phyloP scores from a whole-genome alignment of 2,113 vertebrate species.

The Sprattus sprattus region DNA sequence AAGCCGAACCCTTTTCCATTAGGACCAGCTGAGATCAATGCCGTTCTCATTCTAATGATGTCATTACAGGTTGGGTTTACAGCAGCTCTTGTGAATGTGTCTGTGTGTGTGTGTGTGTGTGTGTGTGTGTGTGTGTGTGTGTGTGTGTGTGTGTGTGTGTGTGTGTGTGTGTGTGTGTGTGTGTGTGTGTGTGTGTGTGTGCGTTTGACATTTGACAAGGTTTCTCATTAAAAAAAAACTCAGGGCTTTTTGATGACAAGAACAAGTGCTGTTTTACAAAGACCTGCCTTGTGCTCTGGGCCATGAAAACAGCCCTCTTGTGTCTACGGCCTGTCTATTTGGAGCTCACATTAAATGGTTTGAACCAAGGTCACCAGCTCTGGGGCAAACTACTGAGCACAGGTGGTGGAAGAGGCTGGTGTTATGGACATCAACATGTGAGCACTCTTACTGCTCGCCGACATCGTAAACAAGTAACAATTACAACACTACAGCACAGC shows the following conservation, averaged over 20 bases:
- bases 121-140: constrained; percentile 9
- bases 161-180: constrained; percentile 18
- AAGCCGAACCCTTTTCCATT: constrained; percentile 22
- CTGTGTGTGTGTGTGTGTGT: not conserved
- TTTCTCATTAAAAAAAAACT: constrained; percentile 24
- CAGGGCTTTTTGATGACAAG: constrained; percentile 14
- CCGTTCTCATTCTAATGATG: constrained; percentile 30
- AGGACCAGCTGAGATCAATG: constrained; percentile 31
- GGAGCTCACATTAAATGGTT: not conserved
- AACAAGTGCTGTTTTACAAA: constrained; percentile 18
- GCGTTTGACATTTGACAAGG: constrained; percentile 24
- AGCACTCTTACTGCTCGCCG: not conserved
- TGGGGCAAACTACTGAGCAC: not conserved
- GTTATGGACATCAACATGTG: not conserved
- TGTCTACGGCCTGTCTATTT: not conserved
- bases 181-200: not conserved
- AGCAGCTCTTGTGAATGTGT: constrained; percentile 1
- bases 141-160: constrained; percentile 7
- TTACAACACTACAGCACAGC: not conserved
- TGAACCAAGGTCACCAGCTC: constrained; percentile 8
- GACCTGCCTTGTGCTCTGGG: not conserved
- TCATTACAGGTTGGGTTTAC: constrained; percentile 34
- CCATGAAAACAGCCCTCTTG: constrained; percentile 4
- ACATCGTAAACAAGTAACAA: not conserved
- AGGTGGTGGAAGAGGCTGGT: no score